phyloP scores from a whole-genome alignment of 2,888 invertebrate genomes.

The Idaea straminata region DNA sequence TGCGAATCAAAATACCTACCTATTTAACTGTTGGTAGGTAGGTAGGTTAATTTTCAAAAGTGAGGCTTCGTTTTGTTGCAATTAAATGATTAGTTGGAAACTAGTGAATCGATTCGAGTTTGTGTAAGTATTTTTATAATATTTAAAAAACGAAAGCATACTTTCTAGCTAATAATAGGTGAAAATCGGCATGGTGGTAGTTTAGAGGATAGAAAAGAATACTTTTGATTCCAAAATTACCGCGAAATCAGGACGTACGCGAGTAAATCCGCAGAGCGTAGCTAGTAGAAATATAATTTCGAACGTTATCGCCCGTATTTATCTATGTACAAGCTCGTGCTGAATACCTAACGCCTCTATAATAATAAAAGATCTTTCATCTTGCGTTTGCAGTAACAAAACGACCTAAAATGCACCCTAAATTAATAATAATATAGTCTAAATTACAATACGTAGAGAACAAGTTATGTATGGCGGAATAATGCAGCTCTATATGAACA shows the following conservation, averaged over 20 bases:
- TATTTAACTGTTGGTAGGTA: too few species aligned
- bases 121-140: too few species aligned
- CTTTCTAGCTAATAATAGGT: too few species aligned
- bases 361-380: conserved; percentile 55
- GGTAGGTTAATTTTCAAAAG: too few species aligned
- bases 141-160: too few species aligned
- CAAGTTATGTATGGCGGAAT: conserved; percentile 34
- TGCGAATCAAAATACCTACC: too few species aligned
- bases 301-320: not conserved
- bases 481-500: conserved; percentile 41
- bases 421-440: conserved; percentile 20
- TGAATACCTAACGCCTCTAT: conserved; percentile 37
- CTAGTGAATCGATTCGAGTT: too few species aligned
- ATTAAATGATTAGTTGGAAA: too few species aligned
- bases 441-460: conserved; percentile 22
- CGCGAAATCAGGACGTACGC: not conserved
- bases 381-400: conserved; percentile 27
- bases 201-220: not conserved
- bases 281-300: not conserved
- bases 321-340: conserved; percentile 35
- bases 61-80: too few species aligned
- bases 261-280: not conserved
- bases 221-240: not conserved
- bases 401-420: conserved; percentile 26
- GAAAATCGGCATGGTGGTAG: not conserved